These are phyloP conservation scores for Dromaius novaehollandiae DNA, from an alignment of 2,113 vertebrate genomes.

Conservation along the genomic window DNA sequence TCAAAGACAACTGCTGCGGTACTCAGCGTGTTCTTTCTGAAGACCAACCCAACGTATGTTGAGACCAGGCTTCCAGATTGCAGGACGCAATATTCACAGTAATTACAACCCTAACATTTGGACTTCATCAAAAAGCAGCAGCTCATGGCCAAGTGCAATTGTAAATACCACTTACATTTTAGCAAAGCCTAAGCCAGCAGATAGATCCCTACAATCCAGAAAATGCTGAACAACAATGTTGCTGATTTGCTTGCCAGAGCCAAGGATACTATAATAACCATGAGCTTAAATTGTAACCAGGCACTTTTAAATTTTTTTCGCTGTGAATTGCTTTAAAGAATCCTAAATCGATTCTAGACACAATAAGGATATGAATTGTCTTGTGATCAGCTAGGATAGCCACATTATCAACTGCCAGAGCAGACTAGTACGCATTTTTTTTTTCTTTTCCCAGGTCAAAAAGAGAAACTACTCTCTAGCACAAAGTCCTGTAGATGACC, in stretches of 20 bases:
- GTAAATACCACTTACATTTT: constrained; percentile 41
- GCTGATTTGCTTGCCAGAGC: constrained; percentile 47
- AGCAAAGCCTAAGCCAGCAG: constrained; percentile 61
- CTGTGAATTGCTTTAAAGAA: not conserved
- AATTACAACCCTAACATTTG: constrained; percentile 45
- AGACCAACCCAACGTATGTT: not conserved
- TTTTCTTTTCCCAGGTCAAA: not conserved
- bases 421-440: not conserved
- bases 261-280: constrained; percentile 1
- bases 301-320: not conserved
- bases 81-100: constrained; percentile 25
- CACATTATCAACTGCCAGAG: not conserved
- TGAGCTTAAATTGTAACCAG: not conserved
- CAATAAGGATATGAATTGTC: not conserved
- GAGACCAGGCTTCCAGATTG: not conserved
- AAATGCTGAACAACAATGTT: constrained; percentile 63
- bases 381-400: not conserved
- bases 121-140: constrained; percentile 29
- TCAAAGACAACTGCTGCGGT: not conserved
- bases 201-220: constrained; percentile 70
- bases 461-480: not conserved
- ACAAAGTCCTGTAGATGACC: not conserved
- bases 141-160: constrained; percentile 11
- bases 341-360: not conserved
- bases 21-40: constrained; percentile 4